A percentile compares a stretch with the other conserved stretches of the same genome.
Conservation (phyloP, 2,113 vertebrate species). For the Rhinichthys klamathensis region DNA sequence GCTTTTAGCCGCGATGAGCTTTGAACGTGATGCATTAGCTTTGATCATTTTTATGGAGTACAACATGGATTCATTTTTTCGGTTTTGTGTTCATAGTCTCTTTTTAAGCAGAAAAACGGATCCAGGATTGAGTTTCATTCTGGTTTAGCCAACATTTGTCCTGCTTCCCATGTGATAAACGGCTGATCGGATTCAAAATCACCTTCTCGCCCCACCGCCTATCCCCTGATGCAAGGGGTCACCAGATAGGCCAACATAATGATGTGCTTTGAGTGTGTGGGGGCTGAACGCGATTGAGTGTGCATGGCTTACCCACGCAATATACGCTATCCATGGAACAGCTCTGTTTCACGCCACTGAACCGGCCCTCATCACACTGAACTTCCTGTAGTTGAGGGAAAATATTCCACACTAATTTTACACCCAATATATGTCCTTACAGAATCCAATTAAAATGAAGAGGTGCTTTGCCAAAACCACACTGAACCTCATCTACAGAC, state of each 20-base stretch:
- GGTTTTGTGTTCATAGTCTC: not conserved
- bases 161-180: constrained; percentile 13
- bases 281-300: constrained; percentile 21
- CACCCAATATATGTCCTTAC: constrained; percentile 16
- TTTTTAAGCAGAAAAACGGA: constrained; percentile 10
- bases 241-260: not conserved
- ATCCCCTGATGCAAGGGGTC: constrained; percentile 4
- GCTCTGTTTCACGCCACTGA: constrained; percentile 11
- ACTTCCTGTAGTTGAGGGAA: not conserved
- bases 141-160: not conserved
- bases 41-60: not conserved
- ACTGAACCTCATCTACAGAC: not conserved
- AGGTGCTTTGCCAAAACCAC: constrained; percentile 13
- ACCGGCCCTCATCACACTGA: not conserved
- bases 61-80: not conserved
- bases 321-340: not conserved
- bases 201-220: too few species aligned
- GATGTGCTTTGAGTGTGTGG: constrained; percentile 32
- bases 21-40: constrained; percentile 22
- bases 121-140: not conserved
- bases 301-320: constrained; percentile 44
- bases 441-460: constrained; percentile 31
- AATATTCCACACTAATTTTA: constrained; percentile 16
- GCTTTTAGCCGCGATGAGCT: constrained; percentile 19
- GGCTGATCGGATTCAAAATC: not conserved